Evolutionary conservation across 2,113 vertebrate genomes (phyloP).

Genomic region (Sapayoa aenigma): DNA sequence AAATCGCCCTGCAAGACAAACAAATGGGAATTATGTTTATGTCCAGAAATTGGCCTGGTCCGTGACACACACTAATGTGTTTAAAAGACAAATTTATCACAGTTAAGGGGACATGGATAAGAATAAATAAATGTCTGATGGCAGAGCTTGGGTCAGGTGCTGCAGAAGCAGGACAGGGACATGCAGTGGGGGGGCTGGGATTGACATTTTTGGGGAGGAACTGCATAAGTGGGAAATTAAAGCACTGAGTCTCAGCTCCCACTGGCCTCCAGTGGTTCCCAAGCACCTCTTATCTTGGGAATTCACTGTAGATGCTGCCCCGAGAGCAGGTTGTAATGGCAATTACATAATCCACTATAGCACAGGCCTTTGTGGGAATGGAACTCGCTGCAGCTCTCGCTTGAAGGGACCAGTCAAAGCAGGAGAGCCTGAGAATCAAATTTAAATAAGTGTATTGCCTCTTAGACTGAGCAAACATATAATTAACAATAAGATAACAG

Average conservation of each 20-base stretch:
- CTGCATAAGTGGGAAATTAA: not conserved
- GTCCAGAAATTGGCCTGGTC: not conserved
- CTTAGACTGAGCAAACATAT: not conserved
- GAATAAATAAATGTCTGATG: not conserved
- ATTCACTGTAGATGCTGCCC: not conserved
- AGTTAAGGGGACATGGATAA: not conserved
- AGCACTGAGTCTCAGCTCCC: not conserved
- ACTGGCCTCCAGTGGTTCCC: not conserved
- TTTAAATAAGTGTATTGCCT: not conserved
- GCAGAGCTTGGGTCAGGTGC: not conserved
- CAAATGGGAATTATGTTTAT: not conserved
- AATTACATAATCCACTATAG: not conserved
- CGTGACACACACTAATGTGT: rapidly evolving
- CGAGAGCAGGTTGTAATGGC: not conserved
- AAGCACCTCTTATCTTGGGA: not conserved
- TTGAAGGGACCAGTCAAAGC: not conserved
- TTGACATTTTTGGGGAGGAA: not conserved
- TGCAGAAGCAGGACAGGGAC: not conserved
- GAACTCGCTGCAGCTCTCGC: not conserved
- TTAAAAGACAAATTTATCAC: not conserved
- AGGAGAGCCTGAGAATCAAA: not conserved
- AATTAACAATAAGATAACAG: conserved; percentile 49
- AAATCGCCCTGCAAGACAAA: not conserved
- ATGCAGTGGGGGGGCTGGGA: not conserved
- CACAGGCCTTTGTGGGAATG: not conserved